Base-by-base conservation (phyloP, 2,797 vertebrate genomes). In the Sebastolobus alascanus region DNA sequence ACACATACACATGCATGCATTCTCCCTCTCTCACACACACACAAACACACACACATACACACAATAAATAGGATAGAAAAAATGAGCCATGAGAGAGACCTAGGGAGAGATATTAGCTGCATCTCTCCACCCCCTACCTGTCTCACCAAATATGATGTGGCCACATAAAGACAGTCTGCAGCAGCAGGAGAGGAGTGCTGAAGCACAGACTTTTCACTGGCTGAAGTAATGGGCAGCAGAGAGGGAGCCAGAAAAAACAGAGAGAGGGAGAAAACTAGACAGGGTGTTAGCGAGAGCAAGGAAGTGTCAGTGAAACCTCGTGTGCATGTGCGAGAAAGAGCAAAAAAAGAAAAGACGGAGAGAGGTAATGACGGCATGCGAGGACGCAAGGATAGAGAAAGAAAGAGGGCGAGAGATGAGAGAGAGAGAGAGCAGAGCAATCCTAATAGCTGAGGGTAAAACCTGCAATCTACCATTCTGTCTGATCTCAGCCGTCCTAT, bases 81-180 rank as follows among this genome's bases (percentile, higher is more conserved):
- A 89, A 90, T 90, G 83, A 86, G 83, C 81, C 77, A 89, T 78
- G 75, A 86, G 85, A 85, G 69, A 90, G 69, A 90, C 73, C 84
- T 37, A 74, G 84, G 77, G 73, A 91, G 83, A 85, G 78, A 91
- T 93, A 92, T 89, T 91, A 88, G 87, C 82, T 84, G 86, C 83
- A 87, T 82, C 81, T 78, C 73, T 75, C 86, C 79, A 82, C 83
- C 87, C 75, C 83, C 83, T 68, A 80, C 90, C 88, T 87, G 78
- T 91, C 92, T 92, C 84, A 88, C 90, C 88, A 92, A 93, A 93
- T 92, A 90, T 92, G 84, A 93, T 88, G 82, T 78, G 83, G 86
- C 80, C 88, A 54, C 84, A 91, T 86, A 87, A 91, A 92, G 82
- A 84, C 80, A 78, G 88, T 90, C 72, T 89, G 79, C 90, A 87